A percentile compares a stretch with the other conserved stretches of the same genome.
phyloP scores from a whole-genome alignment of 2,888 invertebrate genomes.

The Eueremaeus valkanovi region DNA sequence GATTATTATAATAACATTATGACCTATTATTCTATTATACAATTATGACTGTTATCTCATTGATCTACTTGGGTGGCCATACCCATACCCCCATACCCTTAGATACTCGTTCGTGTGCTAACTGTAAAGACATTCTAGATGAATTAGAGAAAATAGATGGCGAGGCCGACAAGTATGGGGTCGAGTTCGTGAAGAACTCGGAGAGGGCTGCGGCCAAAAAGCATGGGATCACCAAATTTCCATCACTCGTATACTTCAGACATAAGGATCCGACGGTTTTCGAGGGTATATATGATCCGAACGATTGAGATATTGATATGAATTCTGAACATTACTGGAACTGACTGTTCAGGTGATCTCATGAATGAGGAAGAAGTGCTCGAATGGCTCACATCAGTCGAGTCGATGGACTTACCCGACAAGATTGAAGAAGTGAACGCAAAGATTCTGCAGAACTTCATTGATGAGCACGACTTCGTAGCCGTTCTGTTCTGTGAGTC shows the following conservation, averaged over 20 bases:
- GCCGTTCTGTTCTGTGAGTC: conserved; percentile 91
- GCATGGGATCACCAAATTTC: conserved; percentile 91
- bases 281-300: conserved; percentile 64
- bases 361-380: conserved; percentile 91
- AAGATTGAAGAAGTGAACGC: conserved; percentile 92
- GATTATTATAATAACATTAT: too few relatives aligned
- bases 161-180: conserved; percentile 88
- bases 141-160: conserved; percentile 66
- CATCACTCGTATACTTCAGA: conserved; percentile 93
- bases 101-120: conserved; percentile 50
- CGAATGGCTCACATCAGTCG: conserved; percentile 87
- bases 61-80: too few relatives aligned
- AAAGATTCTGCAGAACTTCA: conserved; percentile 80
- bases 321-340: too few relatives aligned
- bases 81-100: too few relatives aligned
- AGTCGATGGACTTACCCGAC: conserved; percentile 91
- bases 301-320: background rate
- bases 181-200: conserved; percentile 79
- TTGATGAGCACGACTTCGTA: conserved; percentile 84
- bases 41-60: too few relatives aligned
- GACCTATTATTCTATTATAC: too few relatives aligned
- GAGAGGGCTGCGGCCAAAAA: conserved; percentile 67
- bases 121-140: conserved; percentile 49
- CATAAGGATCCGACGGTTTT: conserved; percentile 94
- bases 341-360: conserved; percentile 69